Evolutionary conservation across 2,797 vertebrate genomes (phyloP).

Genomic region (Epinephelus awoara): DNA sequence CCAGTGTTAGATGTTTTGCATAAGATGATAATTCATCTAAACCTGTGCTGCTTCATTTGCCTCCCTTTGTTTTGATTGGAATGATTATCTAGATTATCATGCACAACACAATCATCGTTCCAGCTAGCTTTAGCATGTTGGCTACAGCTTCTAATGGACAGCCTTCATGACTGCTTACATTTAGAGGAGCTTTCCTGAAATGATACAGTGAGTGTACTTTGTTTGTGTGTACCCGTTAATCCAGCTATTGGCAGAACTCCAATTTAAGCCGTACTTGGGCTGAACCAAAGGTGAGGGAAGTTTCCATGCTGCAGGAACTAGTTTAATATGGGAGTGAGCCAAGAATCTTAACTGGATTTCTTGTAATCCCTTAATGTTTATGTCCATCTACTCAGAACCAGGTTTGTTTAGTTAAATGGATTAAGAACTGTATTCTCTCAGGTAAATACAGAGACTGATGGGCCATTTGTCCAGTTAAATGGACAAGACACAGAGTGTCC

Average conservation of each 20-base stretch:
- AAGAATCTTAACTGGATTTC: constrained; percentile 22
- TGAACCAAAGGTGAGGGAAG: constrained; percentile 16
- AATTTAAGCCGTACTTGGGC: constrained; percentile 5
- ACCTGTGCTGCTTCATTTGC: not conserved
- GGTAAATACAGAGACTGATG: not conserved
- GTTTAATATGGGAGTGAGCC: constrained; percentile 1
- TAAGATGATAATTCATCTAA: not conserved
- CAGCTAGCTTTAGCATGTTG: not conserved
- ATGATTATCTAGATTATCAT: constrained; percentile 6
- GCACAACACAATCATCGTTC: too few species aligned
- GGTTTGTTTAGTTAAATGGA: constrained; percentile 5
- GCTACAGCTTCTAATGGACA: not conserved
- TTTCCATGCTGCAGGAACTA: constrained; percentile 1
- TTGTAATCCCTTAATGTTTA: constrained; percentile 21
- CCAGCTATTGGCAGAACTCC: constrained; percentile 34
- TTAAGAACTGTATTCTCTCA: constrained; percentile 12
- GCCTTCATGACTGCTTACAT: not conserved
- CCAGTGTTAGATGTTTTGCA: constrained; percentile 11
- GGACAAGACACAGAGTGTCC: not conserved
- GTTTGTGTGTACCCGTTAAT: constrained; percentile 18
- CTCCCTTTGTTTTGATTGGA: constrained; percentile 8
- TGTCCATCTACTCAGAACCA: not conserved
- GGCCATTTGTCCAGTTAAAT: constrained; percentile 4
- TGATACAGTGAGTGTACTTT: not conserved
- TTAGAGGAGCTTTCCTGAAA: not conserved